phyloP scores from a whole-genome alignment of 1,140 invertebrate species.

The Cataglyphis hispanica region DNA sequence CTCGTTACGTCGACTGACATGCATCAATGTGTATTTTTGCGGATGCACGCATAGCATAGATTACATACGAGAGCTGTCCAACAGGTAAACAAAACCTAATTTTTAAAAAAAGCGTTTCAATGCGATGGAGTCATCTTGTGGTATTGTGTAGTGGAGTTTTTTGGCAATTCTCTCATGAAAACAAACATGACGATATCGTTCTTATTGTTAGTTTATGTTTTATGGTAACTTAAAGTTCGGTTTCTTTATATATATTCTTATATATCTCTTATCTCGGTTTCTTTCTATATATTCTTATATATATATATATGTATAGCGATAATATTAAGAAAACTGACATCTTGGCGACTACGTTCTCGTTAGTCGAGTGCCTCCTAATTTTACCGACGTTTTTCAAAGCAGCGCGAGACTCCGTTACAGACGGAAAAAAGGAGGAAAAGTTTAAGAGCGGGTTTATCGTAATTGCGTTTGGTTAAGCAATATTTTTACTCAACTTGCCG shows the following conservation, averaged over 20 bases:
- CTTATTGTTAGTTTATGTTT: too few species aligned
- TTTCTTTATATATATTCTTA: too few species aligned
- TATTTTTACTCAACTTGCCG: slow-evolving; percentile 22
- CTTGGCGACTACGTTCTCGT: slow-evolving; percentile 9
- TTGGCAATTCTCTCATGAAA: too few species aligned
- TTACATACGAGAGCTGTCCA: too few species aligned
- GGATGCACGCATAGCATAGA: background rate
- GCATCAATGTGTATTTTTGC: slow-evolving; percentile 3
- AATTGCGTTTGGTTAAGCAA: slow-evolving; percentile 53
- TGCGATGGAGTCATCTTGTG: too few species aligned
- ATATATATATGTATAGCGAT: background rate
- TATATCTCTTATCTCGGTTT: too few species aligned
- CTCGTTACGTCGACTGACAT: background rate
- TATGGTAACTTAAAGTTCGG: too few species aligned
- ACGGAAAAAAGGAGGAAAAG: background rate
- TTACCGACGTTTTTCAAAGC: background rate
- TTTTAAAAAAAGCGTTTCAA: too few species aligned
- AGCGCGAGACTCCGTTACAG: slow-evolving; percentile 10
- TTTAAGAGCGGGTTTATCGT: slow-evolving; percentile 25
- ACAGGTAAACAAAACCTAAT: too few species aligned
- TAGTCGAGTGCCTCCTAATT: slow-evolving; percentile 13
- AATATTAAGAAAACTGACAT: slow-evolving; percentile 7
- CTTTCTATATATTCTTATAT: too few species aligned
- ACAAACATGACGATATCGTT: too few species aligned
- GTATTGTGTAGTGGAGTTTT: too few species aligned